These are phyloP conservation scores for Temnothorax ravouxi DNA, from an alignment of 2,888 invertebrate genomes.

Conservation along the genomic window DNA sequence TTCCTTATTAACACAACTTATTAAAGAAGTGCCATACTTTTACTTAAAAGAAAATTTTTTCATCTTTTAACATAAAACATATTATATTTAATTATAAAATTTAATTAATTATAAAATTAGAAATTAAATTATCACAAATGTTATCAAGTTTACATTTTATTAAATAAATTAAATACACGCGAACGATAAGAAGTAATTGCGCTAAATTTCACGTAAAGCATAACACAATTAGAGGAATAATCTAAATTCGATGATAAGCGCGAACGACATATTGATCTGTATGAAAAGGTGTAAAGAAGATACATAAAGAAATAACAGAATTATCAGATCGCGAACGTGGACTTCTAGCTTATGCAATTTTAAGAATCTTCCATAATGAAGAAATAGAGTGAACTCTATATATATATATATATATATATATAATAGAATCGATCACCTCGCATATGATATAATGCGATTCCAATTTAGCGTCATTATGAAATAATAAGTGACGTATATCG, in stretches of 20 bases:
- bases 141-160: constrained; percentile 8
- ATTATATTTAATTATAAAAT: neutral
- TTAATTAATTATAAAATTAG: neutral
- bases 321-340: neutral
- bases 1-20: neutral
- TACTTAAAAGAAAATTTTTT: neutral
- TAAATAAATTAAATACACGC: neutral
- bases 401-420: constrained; percentile 15
- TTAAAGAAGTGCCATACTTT: neutral
- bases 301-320: constrained; percentile 21
- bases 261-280: constrained; percentile 25
- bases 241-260: constrained; percentile 16
- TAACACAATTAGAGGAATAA: constrained; percentile 16
- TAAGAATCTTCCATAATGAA: constrained; percentile 20
- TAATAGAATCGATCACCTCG: constrained; percentile 24
- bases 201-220: constrained; percentile 2
- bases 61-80: neutral
- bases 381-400: neutral
- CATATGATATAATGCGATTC: constrained; percentile 15
- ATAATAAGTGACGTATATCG: constrained; percentile 47
- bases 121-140: neutral
- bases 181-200: neutral
- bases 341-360: constrained; percentile 18
- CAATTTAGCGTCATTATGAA: constrained; percentile 28
- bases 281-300: neutral